Evolutionary conservation across 2,797 vertebrate species (phyloP).

Genomic region (Esox lucius): DNA sequence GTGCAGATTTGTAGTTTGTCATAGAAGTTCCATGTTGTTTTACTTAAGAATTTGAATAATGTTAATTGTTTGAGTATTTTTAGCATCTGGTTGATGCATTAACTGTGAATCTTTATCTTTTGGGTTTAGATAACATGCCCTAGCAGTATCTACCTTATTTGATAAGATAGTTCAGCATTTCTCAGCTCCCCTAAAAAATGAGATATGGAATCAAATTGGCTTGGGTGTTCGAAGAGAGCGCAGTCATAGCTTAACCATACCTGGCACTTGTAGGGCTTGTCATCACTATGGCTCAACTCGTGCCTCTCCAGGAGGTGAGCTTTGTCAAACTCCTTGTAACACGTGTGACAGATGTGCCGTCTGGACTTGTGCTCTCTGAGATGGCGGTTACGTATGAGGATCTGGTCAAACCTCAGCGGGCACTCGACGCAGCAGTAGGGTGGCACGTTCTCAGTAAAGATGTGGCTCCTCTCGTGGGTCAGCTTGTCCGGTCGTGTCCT

Average conservation of each 20-base stretch:
- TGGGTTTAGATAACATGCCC: no score
- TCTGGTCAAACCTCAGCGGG: background rate
- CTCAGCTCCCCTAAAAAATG: no score
- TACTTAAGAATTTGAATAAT: no score
- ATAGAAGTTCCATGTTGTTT: no score
- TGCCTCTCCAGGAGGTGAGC: background rate
- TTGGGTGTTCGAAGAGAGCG: no score
- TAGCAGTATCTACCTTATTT: no score
- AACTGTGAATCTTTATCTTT: no score
- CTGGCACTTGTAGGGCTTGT: slow-evolving; percentile 9
- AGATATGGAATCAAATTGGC: no score
- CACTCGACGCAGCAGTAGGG: background rate
- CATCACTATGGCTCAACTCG: background rate
- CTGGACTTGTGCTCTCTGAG: slow-evolving; percentile 3
- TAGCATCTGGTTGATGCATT: no score
- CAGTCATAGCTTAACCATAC: background rate
- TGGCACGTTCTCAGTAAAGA: background rate
- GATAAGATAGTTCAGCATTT: no score
- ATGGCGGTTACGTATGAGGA: background rate
- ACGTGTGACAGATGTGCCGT: background rate
- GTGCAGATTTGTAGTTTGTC: no score
- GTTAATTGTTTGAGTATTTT: no score
- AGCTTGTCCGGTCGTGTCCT: background rate
- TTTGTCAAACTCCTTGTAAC: slow-evolving; percentile 1
- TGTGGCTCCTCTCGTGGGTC: slow-evolving; percentile 5